Conservation (phyloP, 35 echinoderm and acorn worm genomes). For the Apostichopus parvimensis region DNA sequence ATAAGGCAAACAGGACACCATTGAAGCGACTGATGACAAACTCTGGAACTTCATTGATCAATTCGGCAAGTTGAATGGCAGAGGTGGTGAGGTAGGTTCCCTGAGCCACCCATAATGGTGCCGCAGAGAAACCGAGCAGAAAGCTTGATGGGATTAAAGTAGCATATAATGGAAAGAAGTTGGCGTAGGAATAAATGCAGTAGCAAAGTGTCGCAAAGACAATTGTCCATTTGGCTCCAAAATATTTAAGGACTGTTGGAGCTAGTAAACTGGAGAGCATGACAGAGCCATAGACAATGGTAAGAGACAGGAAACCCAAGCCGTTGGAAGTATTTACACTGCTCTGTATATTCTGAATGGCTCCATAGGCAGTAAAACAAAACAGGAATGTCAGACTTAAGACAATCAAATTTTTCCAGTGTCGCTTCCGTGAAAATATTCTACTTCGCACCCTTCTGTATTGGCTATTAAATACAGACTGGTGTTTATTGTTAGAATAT, state of each 20-base stretch:
- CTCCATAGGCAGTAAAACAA: slow-evolving; percentile 78
- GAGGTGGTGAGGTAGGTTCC: slow-evolving; percentile 93
- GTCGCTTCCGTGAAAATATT: not conserved
- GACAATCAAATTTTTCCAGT: slow-evolving; percentile 79
- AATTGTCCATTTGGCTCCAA: slow-evolving; percentile 84
- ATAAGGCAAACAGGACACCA: slow-evolving; percentile 85
- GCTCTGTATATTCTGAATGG: slow-evolving; percentile 88
- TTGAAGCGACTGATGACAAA: slow-evolving; percentile 93
- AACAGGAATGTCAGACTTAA: slow-evolving; percentile 65
- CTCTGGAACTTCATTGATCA: slow-evolving; percentile 78
- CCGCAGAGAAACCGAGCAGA: slow-evolving; percentile 75
- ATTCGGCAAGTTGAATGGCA: slow-evolving; percentile 71
- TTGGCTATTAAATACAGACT: not conserved
- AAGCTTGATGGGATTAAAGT: slow-evolving; percentile 70
- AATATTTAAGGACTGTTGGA: slow-evolving; percentile 59
- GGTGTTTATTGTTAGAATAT: not conserved
- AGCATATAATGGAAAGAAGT: slow-evolving; percentile 67
- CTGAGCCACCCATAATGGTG: slow-evolving; percentile 83
- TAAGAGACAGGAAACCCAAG: slow-evolving; percentile 73
- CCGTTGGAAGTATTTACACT: slow-evolving; percentile 63
- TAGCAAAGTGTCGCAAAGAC: slow-evolving; percentile 59
- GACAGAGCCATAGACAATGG: slow-evolving; percentile 69
- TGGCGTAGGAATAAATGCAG: slow-evolving; percentile 62
- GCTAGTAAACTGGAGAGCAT: slow-evolving; percentile 77
- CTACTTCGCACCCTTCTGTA: not conserved